A percentile compares a stretch with the other conserved stretches of the same genome.
These are phyloP conservation scores for Caenorhabditis sp. DNA, from an alignment of 2,888 invertebrate species.

Conservation along the genomic window DNA sequence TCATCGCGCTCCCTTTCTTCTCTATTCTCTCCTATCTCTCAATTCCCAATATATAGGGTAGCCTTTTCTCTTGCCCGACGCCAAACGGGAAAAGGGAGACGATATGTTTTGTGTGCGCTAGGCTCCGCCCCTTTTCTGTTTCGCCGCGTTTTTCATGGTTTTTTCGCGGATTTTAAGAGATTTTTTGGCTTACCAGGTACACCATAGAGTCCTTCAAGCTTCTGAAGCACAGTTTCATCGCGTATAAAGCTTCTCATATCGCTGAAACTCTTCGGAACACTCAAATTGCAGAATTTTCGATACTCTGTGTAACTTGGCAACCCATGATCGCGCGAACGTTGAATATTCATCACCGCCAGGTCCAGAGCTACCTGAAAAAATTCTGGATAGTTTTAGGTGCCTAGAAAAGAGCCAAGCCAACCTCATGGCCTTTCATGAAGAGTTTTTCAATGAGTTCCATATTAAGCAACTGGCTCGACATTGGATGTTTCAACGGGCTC, in stretches of 20 bases:
- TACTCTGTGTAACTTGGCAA: constrained; percentile 86
- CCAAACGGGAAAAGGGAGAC: constrained; percentile 23
- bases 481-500: constrained; percentile 81
- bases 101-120: constrained; percentile 17
- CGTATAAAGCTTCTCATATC: constrained; percentile 83
- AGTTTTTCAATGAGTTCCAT: constrained; percentile 91
- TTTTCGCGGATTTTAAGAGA: not conserved
- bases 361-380: constrained; percentile 82
- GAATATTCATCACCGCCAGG: constrained; percentile 93
- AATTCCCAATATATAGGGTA: constrained; percentile 17
- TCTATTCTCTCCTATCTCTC: not conserved
- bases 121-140: constrained; percentile 27
- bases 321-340: constrained; percentile 91
- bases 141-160: not conserved
- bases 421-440: constrained; percentile 74
- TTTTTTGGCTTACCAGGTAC: constrained; percentile 77
- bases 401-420: constrained; percentile 10
- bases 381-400: not conserved
- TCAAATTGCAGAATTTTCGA: constrained; percentile 86
- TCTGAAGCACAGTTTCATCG: constrained; percentile 79
- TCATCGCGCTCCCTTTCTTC: constrained; percentile 28
- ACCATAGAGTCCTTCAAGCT: constrained; percentile 85
- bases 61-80: constrained; percentile 16
- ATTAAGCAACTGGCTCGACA: constrained; percentile 87
- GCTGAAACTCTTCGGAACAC: constrained; percentile 82